Evolutionary conservation across 2,888 invertebrate species (phyloP), one percentile per base, ranked within the genome.

Genomic region (Cataglyphis cursor): DNA sequence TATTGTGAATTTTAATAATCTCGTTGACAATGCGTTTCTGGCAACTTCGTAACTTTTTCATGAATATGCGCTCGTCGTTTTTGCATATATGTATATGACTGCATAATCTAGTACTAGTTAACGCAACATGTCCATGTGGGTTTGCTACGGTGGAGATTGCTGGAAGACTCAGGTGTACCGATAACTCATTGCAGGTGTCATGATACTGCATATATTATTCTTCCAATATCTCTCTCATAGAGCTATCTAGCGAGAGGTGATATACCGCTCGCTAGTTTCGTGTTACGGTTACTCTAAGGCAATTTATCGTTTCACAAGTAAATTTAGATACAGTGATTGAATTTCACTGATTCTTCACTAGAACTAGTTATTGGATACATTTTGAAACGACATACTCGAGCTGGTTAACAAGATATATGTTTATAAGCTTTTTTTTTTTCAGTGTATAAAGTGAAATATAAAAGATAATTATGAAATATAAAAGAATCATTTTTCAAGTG

Each of bases 81-180:
- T 66, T 70, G 41, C 59, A 68, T 78, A 57, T 78, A 68, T 68
- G 54, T 78, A 68, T 48, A 59, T 48, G 18, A 70, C 59, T 41
- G 59, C 68, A 68, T 68, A 78, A 78, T 78, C 68, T 80, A 24
- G 61, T 80, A 66, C 44, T 31, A 68, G 35, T 28, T 57, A 44
- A 38, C 21, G 54, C 12, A 65, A 66, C 54, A 57, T 12, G 54
- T 64, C 21, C 15, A 21, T 57, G 28, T 54, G 18, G 48, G 24
- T 44, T 44, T 59, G 44, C 59, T 44, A 12, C 4, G n/a, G 31
- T 10, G 4, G 62, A 51, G 75, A 59, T 38, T n/a, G 61, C 59
- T 59, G 68, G 62, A 54, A 70, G 70, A 41, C 78, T 83, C 78
- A 83, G 82, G 70, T 80, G 78, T 48, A 35, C 57, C 78, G 54